Evolutionary conservation across 2,797 vertebrate species (phyloP).

Genomic region (Molossus alvarezi): DNA sequence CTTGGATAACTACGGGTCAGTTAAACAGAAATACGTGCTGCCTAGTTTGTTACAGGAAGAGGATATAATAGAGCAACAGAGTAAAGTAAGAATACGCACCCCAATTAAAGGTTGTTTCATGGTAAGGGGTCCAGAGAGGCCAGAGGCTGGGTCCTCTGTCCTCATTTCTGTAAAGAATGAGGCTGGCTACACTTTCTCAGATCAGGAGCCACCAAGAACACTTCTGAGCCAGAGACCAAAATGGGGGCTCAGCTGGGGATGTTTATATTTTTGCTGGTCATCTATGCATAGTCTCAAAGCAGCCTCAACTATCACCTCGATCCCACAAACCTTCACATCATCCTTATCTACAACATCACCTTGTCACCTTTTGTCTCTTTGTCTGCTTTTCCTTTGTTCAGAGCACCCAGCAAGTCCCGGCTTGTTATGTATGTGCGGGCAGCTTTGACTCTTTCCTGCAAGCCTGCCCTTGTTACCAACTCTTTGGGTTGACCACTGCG

Average conservation of each 20-base stretch:
- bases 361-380: background rate
- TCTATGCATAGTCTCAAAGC: too few relatives aligned
- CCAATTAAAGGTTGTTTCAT: background rate
- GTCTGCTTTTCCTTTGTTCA: background rate
- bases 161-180: too few relatives aligned
- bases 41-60: background rate
- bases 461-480: background rate
- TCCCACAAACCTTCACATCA: background rate
- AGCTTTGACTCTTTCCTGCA: background rate
- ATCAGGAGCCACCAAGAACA: too few relatives aligned
- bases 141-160: too few relatives aligned
- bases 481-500: background rate
- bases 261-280: too few relatives aligned
- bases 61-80: background rate
- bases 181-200: too few relatives aligned
- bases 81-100: background rate
- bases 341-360: accelerated
- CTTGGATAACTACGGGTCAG: background rate
- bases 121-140: too few relatives aligned
- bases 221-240: too few relatives aligned
- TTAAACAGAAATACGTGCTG: background rate
- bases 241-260: too few relatives aligned
- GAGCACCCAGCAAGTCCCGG: background rate
- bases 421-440: background rate
- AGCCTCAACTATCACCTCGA: background rate